Evolutionary conservation across 2,888 invertebrate genomes (phyloP), one percentile per base, ranked within the genome.

Genomic region (Craniophora ligustri): DNA sequence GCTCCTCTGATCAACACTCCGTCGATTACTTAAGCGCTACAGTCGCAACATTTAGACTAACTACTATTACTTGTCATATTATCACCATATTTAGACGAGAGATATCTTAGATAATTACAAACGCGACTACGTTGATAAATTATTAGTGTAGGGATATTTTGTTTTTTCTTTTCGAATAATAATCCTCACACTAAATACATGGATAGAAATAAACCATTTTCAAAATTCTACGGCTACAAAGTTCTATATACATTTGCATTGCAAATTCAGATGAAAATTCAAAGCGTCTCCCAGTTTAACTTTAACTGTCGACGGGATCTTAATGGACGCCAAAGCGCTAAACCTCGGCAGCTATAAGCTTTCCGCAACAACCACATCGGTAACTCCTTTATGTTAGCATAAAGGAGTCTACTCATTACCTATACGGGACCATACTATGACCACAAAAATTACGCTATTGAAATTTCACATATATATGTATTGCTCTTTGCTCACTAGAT

Each of bases 341-440:
- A 86, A 84, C 81, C 85, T 84, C 75, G 57, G 73, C 59, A 79
- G 81, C 76, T 84, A 78, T 80, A 80, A 78, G 74, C 74, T 76
- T 72, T 70, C 81, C 82, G 78, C 83, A 82, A 82, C 81, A 84
- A 77, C 78, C 79, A 80, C 84, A 86, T 80, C 80, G 81, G 82
- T 82, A 79, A 78, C 79, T 45, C 16, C 34, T 61, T 49, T 23
- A 68, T 46, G 65, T 46, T 42, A 39, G 26, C 49, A 39, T 46
- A 67, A 38, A 46, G 10, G 23, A 10, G 10, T 23, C 5, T 19
- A 23, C 10, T 10, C 3, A 23, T 3, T n/a, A 2, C 3, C 10
- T 26, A 26, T n/a, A n/a, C 3, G n/a, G n/a, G n/a, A n/a, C n/a
- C n/a, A n/a, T n/a, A n/a, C n/a, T n/a, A n/a, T n/a, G n/a, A n/a